Evolutionary conservation across 2,113 vertebrate genomes (phyloP), one percentile per base, ranked within the genome.

Genomic region (Menidia beryllina): DNA sequence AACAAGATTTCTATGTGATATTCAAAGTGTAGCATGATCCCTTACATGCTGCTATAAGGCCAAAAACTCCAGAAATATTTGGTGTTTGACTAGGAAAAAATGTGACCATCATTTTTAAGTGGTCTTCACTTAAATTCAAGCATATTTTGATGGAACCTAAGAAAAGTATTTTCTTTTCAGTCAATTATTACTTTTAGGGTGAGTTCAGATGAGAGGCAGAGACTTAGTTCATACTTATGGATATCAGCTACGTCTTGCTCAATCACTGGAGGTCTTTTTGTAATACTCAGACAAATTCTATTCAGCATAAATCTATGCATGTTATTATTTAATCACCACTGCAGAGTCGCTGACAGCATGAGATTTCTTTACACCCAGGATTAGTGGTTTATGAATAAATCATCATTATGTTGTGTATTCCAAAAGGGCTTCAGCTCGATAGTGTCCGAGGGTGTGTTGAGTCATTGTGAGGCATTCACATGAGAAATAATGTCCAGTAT

Each of bases 91-190:
- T 52, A 20, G 60, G 69, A 66, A 71, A 3, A 59, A 51, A 61
- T 76, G n/a, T n/a, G n/a, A n/a, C n/a, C n/a, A n/a, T n/a, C n/a
- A n/a, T n/a, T n/a, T 61, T 54, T 55, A 26, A 7, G 48, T 68
- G 23, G 21, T 34, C 72, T 69, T 14, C 2, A 38, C 81, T 80
- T 65, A 23, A 73, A 70, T 67, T 69, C 55, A 67, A 54, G 23
- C 38, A 17, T 62, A 67, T 24, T 55, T 34, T 3, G 1, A 26
- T 58, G 70, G 50, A 60, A 70, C 38, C 20, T 17, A 49, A 19
- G 50, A 2, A 62, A 27, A 7, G 53, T 19, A 4, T 45, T 20
- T 58, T 45, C 38, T 52, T 10, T 27, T 7, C 15, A 1, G 10
- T 27, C 21, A 27, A 3, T 19, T 4, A 11, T 27, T 51, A 52